Conservation (phyloP, 1,140 invertebrate genomes). For the Pogonomyrmex barbatus region DNA sequence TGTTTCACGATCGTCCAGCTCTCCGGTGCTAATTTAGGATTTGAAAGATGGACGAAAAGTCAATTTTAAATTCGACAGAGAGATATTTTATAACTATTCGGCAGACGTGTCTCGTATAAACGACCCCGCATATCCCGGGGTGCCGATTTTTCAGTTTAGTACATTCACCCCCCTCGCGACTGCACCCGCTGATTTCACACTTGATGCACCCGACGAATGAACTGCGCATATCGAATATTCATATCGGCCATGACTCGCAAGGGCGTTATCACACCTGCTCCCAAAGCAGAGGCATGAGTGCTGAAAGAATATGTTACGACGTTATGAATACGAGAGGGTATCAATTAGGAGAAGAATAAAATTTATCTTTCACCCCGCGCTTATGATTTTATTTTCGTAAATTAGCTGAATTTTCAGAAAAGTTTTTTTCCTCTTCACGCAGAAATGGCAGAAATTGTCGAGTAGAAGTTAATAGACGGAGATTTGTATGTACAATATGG, state of each 20-base stretch:
- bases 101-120: background rate
- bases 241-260: conserved; percentile 46
- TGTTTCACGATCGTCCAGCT: background rate
- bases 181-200: conserved; percentile 54
- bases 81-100: conserved; percentile 22
- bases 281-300: conserved; percentile 15
- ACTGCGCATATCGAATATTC: conserved; percentile 59
- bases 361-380: background rate
- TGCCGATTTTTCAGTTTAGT: conserved; percentile 58
- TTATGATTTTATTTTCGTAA: conserved; percentile 6
- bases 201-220: conserved; percentile 39
- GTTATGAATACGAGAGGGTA: conserved; percentile 45
- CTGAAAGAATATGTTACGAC: conserved; percentile 10
- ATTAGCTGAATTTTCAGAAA: background rate
- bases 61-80: conserved; percentile 3
- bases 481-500: background rate
- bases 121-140: background rate
- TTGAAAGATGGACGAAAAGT: background rate
- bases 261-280: conserved; percentile 42
- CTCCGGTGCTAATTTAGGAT: background rate
- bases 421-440: background rate
- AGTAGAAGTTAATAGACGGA: background rate
- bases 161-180: conserved; percentile 22
- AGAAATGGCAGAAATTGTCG: background rate
- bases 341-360: conserved; percentile 22